Evolutionary conservation across 1,140 invertebrate species (phyloP).

Genomic region (Samia ricini): DNA sequence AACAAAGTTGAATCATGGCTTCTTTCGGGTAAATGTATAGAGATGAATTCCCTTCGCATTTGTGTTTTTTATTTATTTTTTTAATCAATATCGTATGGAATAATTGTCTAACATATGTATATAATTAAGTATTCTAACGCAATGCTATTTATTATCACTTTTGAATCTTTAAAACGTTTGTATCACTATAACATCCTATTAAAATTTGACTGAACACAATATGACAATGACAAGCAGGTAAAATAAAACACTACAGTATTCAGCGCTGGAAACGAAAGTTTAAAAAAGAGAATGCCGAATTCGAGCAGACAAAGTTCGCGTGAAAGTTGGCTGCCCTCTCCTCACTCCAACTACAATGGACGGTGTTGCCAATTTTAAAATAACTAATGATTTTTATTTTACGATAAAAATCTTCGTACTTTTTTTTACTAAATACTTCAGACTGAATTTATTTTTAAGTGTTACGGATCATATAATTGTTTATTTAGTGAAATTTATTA

Average conservation of each 20-base stretch:
- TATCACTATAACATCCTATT: too few relatives aligned
- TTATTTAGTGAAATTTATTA: too few relatives aligned
- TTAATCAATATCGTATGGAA: too few relatives aligned
- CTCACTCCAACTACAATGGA: slow-evolving; percentile 5
- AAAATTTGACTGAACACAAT: neutral
- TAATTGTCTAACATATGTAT: too few relatives aligned
- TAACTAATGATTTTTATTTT: neutral
- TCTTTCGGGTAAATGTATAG: neutral
- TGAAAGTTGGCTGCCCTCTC: slow-evolving; percentile 24
- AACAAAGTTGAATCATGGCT: neutral
- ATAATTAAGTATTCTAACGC: too few relatives aligned
- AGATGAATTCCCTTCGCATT: neutral
- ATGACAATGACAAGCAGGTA: slow-evolving; percentile 25
- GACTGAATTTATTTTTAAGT: neutral
- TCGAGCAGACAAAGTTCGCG: slow-evolving; percentile 21
- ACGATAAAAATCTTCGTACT: neutral
- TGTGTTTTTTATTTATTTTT: too few relatives aligned
- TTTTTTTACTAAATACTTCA: neutral
- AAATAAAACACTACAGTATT: slow-evolving; percentile 24
- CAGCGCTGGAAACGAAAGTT: slow-evolving; percentile 19
- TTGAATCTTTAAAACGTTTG: too few relatives aligned
- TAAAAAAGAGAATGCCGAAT: slow-evolving; percentile 23
- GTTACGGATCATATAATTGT: too few relatives aligned
- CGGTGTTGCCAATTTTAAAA: slow-evolving; percentile 9
- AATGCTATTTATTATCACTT: too few relatives aligned